A percentile compares a stretch with the other conserved stretches of the same genome.
Conservation (phyloP, 1,140 invertebrate species). For the Parasteatoda tepidariorum region DNA sequence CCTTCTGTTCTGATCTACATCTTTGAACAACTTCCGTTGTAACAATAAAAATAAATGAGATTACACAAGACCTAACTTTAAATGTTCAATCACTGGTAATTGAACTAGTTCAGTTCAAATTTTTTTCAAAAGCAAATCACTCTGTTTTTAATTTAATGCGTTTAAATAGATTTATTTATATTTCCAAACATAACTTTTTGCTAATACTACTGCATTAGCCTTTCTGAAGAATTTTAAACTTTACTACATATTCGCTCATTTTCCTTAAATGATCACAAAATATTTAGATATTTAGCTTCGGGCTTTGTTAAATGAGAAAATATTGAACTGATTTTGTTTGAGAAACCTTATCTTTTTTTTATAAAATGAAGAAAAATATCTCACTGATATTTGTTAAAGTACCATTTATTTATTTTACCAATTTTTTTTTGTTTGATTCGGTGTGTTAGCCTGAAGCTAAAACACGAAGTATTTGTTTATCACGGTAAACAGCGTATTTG, state of each 20-base stretch:
- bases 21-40: no score
- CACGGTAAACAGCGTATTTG: background rate
- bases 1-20: no score
- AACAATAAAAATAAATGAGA: no score
- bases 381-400: background rate
- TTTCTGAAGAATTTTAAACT: slow-evolving; percentile 22
- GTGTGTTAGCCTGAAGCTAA: slow-evolving; percentile 3
- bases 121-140: no score
- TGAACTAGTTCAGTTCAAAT: no score
- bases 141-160: no score
- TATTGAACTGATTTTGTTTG: background rate
- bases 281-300: background rate
- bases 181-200: no score
- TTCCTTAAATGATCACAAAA: background rate
- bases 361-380: no score
- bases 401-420: background rate
- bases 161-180: no score
- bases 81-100: no score
- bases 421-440: background rate
- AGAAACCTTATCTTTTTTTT: no score
- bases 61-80: no score
- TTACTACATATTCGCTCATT: background rate
- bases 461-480: background rate
- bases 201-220: background rate
- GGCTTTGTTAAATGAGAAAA: slow-evolving; percentile 18